These are phyloP conservation scores for Cairina moschata DNA, from an alignment of 2,113 vertebrate genomes.

Conservation along the genomic window DNA sequence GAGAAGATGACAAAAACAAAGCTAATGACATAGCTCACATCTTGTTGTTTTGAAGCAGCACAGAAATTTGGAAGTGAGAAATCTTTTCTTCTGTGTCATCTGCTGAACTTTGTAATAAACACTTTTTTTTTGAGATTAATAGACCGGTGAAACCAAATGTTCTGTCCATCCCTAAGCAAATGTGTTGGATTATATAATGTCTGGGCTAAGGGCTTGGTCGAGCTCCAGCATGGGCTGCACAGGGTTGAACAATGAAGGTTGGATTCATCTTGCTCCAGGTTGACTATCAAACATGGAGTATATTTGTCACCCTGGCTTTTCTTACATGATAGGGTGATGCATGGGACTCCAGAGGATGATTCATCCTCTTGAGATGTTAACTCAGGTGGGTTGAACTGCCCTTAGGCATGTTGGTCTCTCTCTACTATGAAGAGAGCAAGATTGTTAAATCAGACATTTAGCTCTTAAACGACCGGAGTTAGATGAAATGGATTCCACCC, in stretches of 20 bases:
- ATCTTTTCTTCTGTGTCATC: neutral
- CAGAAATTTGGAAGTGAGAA: neutral
- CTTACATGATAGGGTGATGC: neutral
- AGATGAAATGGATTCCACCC: neutral
- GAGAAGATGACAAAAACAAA: neutral
- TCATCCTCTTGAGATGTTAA: neutral
- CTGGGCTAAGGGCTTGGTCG: neutral
- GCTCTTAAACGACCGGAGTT: neutral
- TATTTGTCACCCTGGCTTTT: neutral
- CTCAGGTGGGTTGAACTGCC: neutral
- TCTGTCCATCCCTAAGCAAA: neutral
- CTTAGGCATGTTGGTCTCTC: rapidly evolving
- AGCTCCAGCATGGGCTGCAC: neutral
- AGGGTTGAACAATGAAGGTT: neutral
- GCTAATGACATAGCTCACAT: neutral
- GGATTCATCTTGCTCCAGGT: neutral
- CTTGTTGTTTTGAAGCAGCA: neutral
- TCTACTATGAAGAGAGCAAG: neutral
- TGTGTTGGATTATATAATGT: neutral
- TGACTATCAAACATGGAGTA: rapidly evolving
- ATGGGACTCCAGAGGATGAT: neutral
- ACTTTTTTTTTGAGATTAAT: neutral
- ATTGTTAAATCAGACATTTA: neutral
- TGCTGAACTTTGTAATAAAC: neutral
- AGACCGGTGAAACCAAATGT: neutral